A percentile compares a stretch with the other conserved stretches of the same genome.
Evolutionary conservation across 2,888 invertebrate species (phyloP).

Genomic region (Sphecodes monilicornis): DNA sequence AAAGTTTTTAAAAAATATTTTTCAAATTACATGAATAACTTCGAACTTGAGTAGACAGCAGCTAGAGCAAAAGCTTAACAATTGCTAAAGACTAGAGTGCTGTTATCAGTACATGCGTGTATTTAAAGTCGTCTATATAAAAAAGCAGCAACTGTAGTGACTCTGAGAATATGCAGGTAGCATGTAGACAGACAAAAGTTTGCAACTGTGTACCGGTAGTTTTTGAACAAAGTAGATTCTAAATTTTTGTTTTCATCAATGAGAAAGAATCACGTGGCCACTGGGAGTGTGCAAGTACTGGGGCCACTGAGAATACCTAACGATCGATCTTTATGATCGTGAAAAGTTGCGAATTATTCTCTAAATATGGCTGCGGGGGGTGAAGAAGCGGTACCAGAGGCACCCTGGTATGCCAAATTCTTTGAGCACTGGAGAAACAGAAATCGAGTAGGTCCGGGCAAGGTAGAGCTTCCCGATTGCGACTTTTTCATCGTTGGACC

Average conservation of each 20-base stretch:
- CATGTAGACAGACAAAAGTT: background rate
- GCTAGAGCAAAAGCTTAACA: background rate
- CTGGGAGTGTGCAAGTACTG: background rate
- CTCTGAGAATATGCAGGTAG: background rate
- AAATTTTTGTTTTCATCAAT: constrained; percentile 7
- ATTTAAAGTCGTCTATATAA: background rate
- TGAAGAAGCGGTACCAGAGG: constrained; percentile 40
- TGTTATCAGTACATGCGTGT: too few relatives aligned
- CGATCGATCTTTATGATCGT: constrained; percentile 60
- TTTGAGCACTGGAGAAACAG: constrained; percentile 77
- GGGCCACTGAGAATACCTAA: background rate
- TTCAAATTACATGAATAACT: background rate
- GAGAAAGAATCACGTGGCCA: background rate
- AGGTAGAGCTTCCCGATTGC: constrained; percentile 78
- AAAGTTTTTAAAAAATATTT: background rate
- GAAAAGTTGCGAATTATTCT: background rate
- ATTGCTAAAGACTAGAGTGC: too few relatives aligned
- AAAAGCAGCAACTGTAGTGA: background rate
- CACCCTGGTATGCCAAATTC: constrained; percentile 77
- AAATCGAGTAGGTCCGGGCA: constrained; percentile 77
- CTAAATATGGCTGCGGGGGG: constrained; percentile 64
- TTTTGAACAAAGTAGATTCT: background rate
- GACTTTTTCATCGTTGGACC: constrained; percentile 81
- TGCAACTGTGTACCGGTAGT: background rate
- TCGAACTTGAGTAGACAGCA: background rate